Evolutionary conservation across 2,888 invertebrate species (phyloP).

Genomic region (Ceraclea dissimilis): DNA sequence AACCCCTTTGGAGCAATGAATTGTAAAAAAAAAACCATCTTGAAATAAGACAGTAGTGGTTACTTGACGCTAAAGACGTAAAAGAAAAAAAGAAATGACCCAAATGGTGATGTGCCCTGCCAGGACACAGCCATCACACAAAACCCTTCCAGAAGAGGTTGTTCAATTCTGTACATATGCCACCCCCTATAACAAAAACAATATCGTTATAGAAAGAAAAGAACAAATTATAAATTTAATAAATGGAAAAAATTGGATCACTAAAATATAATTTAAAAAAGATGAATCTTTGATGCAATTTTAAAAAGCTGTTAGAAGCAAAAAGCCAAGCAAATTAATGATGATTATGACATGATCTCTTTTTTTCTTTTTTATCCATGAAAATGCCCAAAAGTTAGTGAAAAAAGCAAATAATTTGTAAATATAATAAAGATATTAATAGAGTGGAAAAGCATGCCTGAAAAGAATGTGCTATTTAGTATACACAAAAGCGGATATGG

Average conservation of each 20-base stretch:
- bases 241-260: not conserved
- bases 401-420: too few relatives aligned
- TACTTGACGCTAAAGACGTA: not conserved
- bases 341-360: not conserved
- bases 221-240: not conserved
- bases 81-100: too few relatives aligned
- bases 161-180: slow-evolving; percentile 20
- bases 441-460: too few relatives aligned
- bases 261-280: not conserved
- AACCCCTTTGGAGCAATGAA: not conserved
- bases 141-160: not conserved
- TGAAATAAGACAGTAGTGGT: not conserved
- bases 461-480: too few relatives aligned
- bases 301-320: not conserved
- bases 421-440: too few relatives aligned
- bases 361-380: not conserved
- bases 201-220: not conserved
- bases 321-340: not conserved
- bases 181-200: slow-evolving; percentile 25
- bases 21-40: not conserved
- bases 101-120: not conserved
- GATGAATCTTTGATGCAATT: not conserved
- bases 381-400: too few relatives aligned
- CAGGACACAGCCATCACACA: not conserved
- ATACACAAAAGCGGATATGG: too few relatives aligned